These are phyloP conservation scores for Tillus elongatus DNA, from an alignment of 2,888 invertebrate genomes.

Conservation along the genomic window DNA sequence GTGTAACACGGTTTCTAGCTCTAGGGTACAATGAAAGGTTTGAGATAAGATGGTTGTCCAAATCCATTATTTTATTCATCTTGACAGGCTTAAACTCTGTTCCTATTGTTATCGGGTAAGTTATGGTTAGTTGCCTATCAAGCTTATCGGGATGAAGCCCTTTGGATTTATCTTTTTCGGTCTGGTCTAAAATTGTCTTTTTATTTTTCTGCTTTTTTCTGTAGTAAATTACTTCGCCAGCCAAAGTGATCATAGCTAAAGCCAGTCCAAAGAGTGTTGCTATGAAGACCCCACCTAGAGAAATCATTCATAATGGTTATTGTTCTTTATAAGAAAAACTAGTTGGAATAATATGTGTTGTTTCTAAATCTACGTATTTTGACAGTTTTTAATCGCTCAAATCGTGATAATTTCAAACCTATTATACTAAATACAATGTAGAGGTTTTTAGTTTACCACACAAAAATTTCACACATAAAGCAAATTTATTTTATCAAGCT, in stretches of 20 bases:
- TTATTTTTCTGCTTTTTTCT: slow-evolving; percentile 47
- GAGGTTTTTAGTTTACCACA: too few relatives aligned
- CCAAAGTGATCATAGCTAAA: slow-evolving; percentile 74
- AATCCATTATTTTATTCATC: slow-evolving; percentile 19
- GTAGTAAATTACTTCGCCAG: slow-evolving; percentile 73
- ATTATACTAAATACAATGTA: too few relatives aligned
- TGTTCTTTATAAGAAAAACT: slow-evolving; percentile 2
- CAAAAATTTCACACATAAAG: too few relatives aligned
- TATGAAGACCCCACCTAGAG: slow-evolving; percentile 77
- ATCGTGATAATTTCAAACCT: too few relatives aligned
- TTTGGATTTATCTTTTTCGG: slow-evolving; percentile 11
- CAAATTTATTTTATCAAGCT: too few relatives aligned
- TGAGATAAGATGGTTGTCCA: slow-evolving; percentile 25
- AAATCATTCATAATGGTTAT: too few relatives aligned
- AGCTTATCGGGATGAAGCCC: slow-evolving; percentile 9
- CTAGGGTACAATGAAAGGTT: slow-evolving; percentile 33
- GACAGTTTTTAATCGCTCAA: too few relatives aligned
- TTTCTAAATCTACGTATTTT: too few relatives aligned
- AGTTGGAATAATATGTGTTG: neutral
- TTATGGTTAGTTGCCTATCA: slow-evolving; percentile 14
- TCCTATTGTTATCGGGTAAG: slow-evolving; percentile 30
- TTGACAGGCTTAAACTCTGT: slow-evolving; percentile 30
- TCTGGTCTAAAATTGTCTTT: slow-evolving; percentile 8
- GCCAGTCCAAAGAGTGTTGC: slow-evolving; percentile 78
- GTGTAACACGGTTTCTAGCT: slow-evolving; percentile 28